Evolutionary conservation across 1,140 invertebrate species (phyloP).

Genomic region (Acromyrmex echinatior): DNA sequence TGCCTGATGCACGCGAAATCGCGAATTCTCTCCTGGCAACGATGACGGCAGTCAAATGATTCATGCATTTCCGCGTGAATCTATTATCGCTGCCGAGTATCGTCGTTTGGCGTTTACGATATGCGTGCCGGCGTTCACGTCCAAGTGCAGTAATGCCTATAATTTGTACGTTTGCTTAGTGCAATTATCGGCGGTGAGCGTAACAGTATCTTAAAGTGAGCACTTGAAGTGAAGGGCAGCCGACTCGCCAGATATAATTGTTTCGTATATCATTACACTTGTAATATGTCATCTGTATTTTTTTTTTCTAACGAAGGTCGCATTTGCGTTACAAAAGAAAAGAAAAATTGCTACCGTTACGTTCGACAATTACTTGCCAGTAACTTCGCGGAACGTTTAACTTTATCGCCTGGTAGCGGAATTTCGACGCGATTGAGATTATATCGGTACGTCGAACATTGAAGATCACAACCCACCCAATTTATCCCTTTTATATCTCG

Average conservation of each 20-base stretch:
- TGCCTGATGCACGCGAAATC: conserved; percentile 26
- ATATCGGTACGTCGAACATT: not conserved
- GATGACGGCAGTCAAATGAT: conserved; percentile 26
- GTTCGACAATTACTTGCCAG: conserved; percentile 1
- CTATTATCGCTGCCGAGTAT: conserved; percentile 26
- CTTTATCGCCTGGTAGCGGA: not conserved
- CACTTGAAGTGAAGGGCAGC: not conserved
- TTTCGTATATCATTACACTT: conserved; percentile 38
- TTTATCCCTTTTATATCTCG: conserved; percentile 38
- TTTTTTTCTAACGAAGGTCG: not conserved
- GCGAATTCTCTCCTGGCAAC: conserved; percentile 8
- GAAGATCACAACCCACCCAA: conserved; percentile 11
- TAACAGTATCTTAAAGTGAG: conserved; percentile 40
- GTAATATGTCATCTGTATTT: conserved; percentile 29
- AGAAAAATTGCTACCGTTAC: not conserved
- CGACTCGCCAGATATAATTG: not conserved
- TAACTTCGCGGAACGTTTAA: conserved; percentile 2
- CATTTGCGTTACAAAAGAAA: not conserved
- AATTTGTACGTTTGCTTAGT: conserved; percentile 46
- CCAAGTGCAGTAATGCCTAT: conserved; percentile 38
- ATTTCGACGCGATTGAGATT: conserved; percentile 15
- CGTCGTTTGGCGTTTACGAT: conserved; percentile 36
- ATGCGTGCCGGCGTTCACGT: not conserved
- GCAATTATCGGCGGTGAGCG: conserved; percentile 36
- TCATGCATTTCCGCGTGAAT: conserved; percentile 23